These are phyloP conservation scores for Furcula furcula DNA, from an alignment of 2,888 invertebrate genomes.

Conservation along the genomic window DNA sequence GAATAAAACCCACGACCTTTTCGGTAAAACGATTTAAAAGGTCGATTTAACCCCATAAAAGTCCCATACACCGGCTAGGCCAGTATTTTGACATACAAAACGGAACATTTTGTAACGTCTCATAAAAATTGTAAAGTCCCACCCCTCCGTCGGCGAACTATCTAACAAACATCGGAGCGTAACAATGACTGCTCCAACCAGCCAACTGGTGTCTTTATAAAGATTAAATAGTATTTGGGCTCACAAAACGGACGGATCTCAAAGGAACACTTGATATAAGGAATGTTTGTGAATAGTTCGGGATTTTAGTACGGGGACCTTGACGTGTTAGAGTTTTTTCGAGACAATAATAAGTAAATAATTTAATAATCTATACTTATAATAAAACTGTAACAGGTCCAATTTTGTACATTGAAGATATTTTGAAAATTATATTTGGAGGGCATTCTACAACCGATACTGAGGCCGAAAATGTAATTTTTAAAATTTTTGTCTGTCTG, in stretches of 20 bases:
- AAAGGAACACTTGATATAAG: constrained; percentile 57
- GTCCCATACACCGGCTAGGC: not conserved
- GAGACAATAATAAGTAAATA: no score
- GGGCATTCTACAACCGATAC: no score
- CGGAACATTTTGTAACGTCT: constrained; percentile 25
- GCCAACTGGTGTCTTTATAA: constrained; percentile 46
- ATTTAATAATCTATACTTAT: no score
- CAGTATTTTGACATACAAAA: constrained; percentile 24
- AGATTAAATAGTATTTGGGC: constrained; percentile 64
- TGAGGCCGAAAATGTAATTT: no score
- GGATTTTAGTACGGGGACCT: constrained; percentile 50
- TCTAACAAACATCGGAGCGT: constrained; percentile 46
- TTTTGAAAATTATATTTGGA: no score
- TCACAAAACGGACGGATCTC: constrained; percentile 49
- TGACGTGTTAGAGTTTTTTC: not conserved
- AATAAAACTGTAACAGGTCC: no score
- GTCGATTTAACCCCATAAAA: not conserved
- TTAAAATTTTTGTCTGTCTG: no score
- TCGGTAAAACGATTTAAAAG: no score
- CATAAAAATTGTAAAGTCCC: constrained; percentile 24
- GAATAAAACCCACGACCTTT: no score
- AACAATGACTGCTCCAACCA: constrained; percentile 35
- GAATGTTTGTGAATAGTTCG: constrained; percentile 33
- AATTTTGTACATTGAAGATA: no score
- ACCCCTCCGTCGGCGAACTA: constrained; percentile 31